Evolutionary conservation across 2,113 vertebrate species (phyloP).

Genomic region (Chaetorhynchus papuensis): DNA sequence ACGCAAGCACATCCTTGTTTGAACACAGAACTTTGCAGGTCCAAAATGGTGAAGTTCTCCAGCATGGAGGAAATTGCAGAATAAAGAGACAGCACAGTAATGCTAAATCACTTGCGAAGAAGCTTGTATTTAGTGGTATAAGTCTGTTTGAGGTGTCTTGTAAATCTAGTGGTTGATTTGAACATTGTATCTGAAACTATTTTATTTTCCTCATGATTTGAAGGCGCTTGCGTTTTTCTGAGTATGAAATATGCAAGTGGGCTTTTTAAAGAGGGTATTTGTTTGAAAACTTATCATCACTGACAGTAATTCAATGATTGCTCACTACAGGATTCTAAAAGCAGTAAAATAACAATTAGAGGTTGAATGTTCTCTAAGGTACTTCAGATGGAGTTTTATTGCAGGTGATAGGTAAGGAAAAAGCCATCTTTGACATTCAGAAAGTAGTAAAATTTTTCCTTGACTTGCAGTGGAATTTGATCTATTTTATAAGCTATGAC

Average conservation of each 20-base stretch:
- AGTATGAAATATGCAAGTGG: not conserved
- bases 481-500: not conserved
- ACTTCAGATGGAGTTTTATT: not conserved
- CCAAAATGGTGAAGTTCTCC: not conserved
- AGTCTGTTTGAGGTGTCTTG: not conserved
- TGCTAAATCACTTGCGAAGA: not conserved
- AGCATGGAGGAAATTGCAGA: not conserved
- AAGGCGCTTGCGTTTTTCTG: not conserved
- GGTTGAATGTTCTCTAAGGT: not conserved
- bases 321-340: not conserved
- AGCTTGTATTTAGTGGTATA: not conserved
- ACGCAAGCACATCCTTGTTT: not conserved
- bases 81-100: not conserved
- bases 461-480: not conserved
- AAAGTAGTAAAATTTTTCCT: not conserved
- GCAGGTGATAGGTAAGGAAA: not conserved
- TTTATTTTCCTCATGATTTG: not conserved
- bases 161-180: not conserved
- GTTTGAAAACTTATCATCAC: not conserved
- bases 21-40: not conserved
- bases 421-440: not conserved
- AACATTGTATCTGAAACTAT: not conserved
- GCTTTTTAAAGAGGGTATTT: conserved; percentile 6
- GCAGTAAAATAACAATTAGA: conserved; percentile 18
- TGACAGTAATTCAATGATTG: not conserved